Evolutionary conservation across 2,113 vertebrate species (phyloP).

Genomic region (Peucedramus taeniatus): DNA sequence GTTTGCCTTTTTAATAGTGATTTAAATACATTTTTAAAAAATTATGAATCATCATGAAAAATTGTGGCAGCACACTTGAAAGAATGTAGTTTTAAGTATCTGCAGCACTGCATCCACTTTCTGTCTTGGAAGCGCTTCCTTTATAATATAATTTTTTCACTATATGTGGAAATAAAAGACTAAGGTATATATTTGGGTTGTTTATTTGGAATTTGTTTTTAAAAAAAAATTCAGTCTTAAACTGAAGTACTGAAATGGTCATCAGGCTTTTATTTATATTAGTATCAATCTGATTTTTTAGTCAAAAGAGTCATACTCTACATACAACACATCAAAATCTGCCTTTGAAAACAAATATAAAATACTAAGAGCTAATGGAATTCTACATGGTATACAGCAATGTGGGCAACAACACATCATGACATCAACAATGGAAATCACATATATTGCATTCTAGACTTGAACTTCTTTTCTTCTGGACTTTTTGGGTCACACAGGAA

Average conservation of each 20-base stretch:
- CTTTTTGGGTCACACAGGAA: not conserved
- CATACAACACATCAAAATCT: not conserved
- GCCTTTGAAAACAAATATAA: not conserved
- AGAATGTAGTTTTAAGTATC: not conserved
- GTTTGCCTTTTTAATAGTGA: not conserved
- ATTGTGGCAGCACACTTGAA: not conserved
- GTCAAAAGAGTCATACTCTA: not conserved
- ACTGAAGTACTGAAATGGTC: not conserved
- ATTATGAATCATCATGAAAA: not conserved
- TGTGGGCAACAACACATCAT: not conserved
- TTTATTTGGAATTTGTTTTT: not conserved
- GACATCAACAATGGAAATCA: not conserved
- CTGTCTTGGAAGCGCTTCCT: not conserved
- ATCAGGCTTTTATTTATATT: not conserved
- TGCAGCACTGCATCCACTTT: not conserved
- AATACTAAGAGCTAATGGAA: not conserved
- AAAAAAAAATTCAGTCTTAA: not conserved
- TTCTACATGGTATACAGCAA: not conserved
- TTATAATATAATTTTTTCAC: not conserved
- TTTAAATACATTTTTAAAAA: not conserved
- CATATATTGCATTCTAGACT: not conserved
- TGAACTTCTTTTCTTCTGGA: not conserved
- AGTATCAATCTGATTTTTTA: not conserved
- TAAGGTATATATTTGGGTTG: not conserved
- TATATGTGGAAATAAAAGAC: not conserved